Percentiles rank a stretch among this genome's conserved stretches.
These are phyloP conservation scores for Aphelenchoides avenae DNA, from an alignment of 1,140 invertebrate species.

Conservation along the genomic window DNA sequence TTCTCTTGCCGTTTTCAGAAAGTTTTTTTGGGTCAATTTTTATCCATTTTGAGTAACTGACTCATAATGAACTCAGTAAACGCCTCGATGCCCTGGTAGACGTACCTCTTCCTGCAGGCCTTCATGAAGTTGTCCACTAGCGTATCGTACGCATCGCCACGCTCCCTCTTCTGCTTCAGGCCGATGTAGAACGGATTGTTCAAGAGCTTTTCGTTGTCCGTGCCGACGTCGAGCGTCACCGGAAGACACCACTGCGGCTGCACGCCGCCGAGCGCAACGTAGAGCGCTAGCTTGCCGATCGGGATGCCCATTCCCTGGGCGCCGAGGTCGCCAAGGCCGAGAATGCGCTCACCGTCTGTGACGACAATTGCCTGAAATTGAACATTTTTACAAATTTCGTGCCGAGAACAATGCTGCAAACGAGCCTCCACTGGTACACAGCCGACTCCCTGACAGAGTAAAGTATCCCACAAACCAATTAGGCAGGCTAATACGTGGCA, in stretches of 20 bases:
- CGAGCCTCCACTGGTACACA: background rate
- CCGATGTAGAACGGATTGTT: slow-evolving; percentile 94
- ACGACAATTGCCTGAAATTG: slow-evolving; percentile 76
- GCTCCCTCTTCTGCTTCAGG: slow-evolving; percentile 75
- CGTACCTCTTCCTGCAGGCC: too few relatives aligned
- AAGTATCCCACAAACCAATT: too few relatives aligned
- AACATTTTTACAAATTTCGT: slow-evolving; percentile 2
- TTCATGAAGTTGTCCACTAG: slow-evolving; percentile 97
- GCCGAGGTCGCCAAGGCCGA: slow-evolving; percentile 86
- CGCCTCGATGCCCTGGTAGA: too few relatives aligned
- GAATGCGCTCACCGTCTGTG: slow-evolving; percentile 87
- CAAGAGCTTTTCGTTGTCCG: slow-evolving; percentile 79
- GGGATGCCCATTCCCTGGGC: slow-evolving; percentile 93
- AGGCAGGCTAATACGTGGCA: too few relatives aligned
- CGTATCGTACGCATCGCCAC: slow-evolving; percentile 82
- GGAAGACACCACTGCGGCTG: slow-evolving; percentile 86
- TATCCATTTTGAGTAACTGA: too few relatives aligned
- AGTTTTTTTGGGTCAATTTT: too few relatives aligned
- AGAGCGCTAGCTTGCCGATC: slow-evolving; percentile 84
- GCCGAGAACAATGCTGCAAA: background rate
- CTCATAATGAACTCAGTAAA: too few relatives aligned
- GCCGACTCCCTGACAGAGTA: too few relatives aligned
- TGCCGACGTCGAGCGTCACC: slow-evolving; percentile 85
- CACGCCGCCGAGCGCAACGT: slow-evolving; percentile 85
- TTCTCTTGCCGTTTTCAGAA: too few relatives aligned